phyloP scores from a whole-genome alignment of 2,113 vertebrate genomes.

The Hystrix cristata region DNA sequence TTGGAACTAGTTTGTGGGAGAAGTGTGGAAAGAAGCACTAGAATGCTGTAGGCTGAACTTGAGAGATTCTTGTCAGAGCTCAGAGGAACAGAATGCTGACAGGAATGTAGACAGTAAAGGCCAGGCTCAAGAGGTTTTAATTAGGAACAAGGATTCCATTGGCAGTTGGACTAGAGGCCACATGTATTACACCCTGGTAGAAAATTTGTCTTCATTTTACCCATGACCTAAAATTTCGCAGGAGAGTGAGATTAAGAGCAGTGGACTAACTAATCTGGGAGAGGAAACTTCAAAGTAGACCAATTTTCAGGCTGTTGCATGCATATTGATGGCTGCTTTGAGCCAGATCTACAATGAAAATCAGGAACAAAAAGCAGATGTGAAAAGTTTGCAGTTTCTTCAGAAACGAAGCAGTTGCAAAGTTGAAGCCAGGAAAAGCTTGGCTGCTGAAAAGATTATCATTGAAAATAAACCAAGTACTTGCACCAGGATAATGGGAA shows the following conservation, averaged over 20 bases:
- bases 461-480: background rate
- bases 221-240: background rate
- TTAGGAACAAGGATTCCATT: background rate
- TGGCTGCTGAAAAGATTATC: background rate
- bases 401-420: background rate
- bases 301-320: background rate
- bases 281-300: background rate
- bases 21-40: background rate
- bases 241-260: background rate
- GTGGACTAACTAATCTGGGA: background rate
- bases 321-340: background rate
- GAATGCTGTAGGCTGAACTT: background rate
- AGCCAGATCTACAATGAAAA: background rate
- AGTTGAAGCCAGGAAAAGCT: background rate
- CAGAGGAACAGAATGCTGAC: background rate
- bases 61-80: background rate
- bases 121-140: background rate
- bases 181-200: background rate
- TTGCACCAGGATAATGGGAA: background rate
- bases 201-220: background rate
- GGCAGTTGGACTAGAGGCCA: background rate
- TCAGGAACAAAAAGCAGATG: background rate
- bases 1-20: background rate
- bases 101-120: background rate
- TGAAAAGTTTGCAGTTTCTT: background rate